Conservation (phyloP, 2,113 vertebrate genomes). For the Larimichthys polyactis region DNA sequence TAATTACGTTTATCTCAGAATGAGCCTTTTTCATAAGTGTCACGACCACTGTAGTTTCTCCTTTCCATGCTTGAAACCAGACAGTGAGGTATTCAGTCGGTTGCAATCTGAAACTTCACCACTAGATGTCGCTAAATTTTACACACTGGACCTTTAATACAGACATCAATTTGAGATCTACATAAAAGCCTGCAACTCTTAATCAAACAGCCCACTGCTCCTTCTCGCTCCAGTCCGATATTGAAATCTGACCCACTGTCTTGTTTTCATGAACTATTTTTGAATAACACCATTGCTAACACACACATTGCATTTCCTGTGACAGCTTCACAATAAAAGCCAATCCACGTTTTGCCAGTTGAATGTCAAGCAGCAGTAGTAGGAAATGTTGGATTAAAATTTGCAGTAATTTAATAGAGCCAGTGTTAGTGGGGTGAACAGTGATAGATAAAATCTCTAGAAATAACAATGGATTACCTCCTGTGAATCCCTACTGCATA, state of each 20-base stretch:
- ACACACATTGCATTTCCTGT: background rate
- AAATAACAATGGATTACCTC: background rate
- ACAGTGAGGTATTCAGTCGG: no score
- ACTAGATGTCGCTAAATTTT: no score
- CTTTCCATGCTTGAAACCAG: no score
- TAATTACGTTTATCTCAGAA: no score
- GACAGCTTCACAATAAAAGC: background rate
- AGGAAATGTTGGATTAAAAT: background rate
- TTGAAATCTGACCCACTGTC: background rate
- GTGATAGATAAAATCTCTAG: background rate
- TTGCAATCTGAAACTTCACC: no score
- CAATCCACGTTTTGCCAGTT: background rate
- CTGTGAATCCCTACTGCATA: background rate
- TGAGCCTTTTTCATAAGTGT: no score
- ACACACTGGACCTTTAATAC: background rate
- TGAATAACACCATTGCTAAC: background rate
- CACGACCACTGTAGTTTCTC: no score
- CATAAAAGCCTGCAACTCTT: background rate
- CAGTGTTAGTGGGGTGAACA: background rate
- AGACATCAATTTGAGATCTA: background rate
- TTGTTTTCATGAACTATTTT: background rate
- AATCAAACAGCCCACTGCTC: background rate
- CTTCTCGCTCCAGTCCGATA: background rate
- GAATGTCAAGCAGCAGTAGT: background rate
- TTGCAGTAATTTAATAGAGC: background rate